Evolutionary conservation across 30 jellyfish, hydroid and myxozoan genomes (phyloP).

Genomic region (Nemopilema nomurai): DNA sequence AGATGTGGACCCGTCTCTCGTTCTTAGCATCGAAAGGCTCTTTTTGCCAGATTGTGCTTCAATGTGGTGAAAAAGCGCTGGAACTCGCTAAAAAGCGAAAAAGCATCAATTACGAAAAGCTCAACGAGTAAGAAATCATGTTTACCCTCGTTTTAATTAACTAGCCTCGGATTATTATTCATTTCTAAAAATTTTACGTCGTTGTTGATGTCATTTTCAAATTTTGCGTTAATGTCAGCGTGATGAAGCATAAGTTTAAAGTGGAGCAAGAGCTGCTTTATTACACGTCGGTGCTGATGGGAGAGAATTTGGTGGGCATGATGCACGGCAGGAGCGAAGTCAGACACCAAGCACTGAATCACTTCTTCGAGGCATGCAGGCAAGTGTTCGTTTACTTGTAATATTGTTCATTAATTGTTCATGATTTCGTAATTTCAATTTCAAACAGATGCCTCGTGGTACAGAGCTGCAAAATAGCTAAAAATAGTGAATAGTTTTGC

Average conservation of each 20-base stretch:
- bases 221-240: constrained; percentile 40
- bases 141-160: too few relatives aligned
- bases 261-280: constrained; percentile 71
- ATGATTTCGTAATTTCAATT: too few relatives aligned
- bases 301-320: constrained; percentile 66
- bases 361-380: constrained; percentile 80
- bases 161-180: background rate
- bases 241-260: constrained; percentile 57
- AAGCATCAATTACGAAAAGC: constrained; percentile 25
- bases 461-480: too few relatives aligned
- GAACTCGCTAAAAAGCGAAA: constrained; percentile 49
- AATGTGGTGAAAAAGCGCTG: constrained; percentile 76
- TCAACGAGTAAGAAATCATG: constrained; percentile 39
- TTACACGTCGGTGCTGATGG: constrained; percentile 74
- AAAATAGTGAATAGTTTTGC: too few relatives aligned
- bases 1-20: constrained; percentile 83
- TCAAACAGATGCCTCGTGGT: too few relatives aligned
- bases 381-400: background rate
- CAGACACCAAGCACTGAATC: constrained; percentile 56
- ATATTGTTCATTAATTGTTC: too few relatives aligned
- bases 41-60: constrained; percentile 41
- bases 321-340: constrained; percentile 75
- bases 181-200: too few relatives aligned
- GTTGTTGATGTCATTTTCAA: too few relatives aligned
- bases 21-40: constrained; percentile 40